phyloP scores from a whole-genome alignment of 1,140 invertebrate genomes.

The Meloidogyne hapla region DNA sequence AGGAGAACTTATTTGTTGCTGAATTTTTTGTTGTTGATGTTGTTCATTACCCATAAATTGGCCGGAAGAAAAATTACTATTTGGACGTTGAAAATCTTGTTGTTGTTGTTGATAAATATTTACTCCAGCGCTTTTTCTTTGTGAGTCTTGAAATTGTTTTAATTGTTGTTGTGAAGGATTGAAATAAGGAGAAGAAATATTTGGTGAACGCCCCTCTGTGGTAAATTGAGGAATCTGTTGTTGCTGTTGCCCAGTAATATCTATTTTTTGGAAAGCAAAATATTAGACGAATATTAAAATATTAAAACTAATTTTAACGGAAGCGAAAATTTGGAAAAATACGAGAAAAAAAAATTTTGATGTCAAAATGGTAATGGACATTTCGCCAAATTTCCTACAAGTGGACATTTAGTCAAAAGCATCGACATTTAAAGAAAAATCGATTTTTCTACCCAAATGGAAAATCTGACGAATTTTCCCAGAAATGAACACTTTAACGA shows the following conservation, averaged over 20 bases:
- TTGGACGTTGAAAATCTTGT: background rate
- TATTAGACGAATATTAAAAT: too few species aligned
- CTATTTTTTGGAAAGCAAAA: background rate
- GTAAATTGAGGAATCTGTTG: background rate
- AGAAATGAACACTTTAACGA: too few species aligned
- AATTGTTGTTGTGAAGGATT: background rate
- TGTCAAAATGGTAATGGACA: too few species aligned
- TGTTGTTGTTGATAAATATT: background rate
- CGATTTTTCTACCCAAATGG: too few species aligned
- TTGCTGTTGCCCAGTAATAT: background rate
- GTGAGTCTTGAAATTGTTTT: conserved; percentile 1
- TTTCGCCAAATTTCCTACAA: too few species aligned
- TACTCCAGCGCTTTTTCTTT: background rate
- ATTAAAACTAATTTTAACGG: too few species aligned
- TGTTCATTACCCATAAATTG: background rate
- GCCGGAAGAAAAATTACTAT: background rate
- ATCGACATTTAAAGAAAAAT: too few species aligned
- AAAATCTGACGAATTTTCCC: too few species aligned
- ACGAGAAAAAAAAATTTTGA: too few species aligned
- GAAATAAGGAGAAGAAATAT: background rate
- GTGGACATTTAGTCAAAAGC: too few species aligned
- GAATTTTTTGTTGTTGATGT: background rate
- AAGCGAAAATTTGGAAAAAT: too few species aligned
- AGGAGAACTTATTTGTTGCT: background rate
- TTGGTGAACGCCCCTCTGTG: background rate